Conservation (phyloP, 2,113 vertebrate species). For the Crypturellus undulatus region DNA sequence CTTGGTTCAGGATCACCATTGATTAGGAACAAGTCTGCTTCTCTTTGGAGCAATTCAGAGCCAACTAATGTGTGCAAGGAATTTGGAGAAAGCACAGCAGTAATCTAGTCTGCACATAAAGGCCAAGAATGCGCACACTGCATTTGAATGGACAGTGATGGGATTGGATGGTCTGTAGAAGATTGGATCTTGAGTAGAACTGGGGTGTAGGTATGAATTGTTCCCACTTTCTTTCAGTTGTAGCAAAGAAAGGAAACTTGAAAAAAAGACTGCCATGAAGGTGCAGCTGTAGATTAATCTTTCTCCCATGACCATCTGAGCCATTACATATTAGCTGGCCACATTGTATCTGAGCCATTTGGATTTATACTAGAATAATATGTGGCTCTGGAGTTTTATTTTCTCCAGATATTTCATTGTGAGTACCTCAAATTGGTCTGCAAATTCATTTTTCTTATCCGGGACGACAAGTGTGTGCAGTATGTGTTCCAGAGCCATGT, state of each 20-base stretch:
- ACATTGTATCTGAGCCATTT: background rate
- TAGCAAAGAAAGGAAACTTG: background rate
- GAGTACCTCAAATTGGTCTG: background rate
- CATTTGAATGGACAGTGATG: background rate
- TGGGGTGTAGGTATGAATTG: background rate
- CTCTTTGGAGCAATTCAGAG: background rate
- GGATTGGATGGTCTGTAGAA: background rate
- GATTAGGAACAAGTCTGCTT: background rate
- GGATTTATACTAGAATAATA: background rate
- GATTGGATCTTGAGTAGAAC: background rate
- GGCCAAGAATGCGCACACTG: background rate
- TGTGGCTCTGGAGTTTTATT: background rate
- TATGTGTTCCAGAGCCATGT: background rate
- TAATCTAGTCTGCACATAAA: background rate
- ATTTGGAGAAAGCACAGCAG: background rate
- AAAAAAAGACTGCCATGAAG: background rate
- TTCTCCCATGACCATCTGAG: background rate
- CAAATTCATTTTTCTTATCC: slow-evolving; percentile 7
- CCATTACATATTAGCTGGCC: background rate
- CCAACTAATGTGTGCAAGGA: background rate
- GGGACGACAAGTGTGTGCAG: background rate
- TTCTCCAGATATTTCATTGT: background rate
- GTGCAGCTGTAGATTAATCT: background rate
- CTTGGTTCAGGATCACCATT: background rate
- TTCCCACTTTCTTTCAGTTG: background rate